Evolutionary conservation across 92 coral and sea anemone species (phyloP), one percentile per base, ranked within the genome.

Genomic region (Porites lobata): DNA sequence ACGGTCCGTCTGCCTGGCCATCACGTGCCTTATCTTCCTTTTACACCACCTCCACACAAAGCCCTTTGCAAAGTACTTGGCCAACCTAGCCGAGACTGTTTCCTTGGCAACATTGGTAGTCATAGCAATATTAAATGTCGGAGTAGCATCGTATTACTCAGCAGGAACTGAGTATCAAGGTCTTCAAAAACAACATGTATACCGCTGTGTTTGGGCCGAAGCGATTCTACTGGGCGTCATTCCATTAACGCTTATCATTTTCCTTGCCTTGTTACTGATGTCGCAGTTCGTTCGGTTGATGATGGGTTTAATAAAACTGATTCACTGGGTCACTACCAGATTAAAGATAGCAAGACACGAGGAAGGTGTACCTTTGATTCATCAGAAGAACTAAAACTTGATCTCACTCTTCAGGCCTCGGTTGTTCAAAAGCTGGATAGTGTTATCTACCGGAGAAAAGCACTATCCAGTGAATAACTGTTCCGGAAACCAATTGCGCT

Each of bases 21-120:
- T 85, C 72, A 50, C 79, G 22, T 90, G 93, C 19, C 74, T 85
- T 7, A n/a, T 86, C 18, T 77, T 85, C 54, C 76, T 90, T 17
- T 71, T 75, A 18, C 75, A 71, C 65, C 93, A 90, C 68, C 17
- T 90, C 9, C 26, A 54, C 53, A 59, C 53, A 38, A 71, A 75
- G 43, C 93, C 93, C 54, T 90, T 90, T 65, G 73, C 7, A 38
- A 74, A 86, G n/a, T 12, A 50, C 50, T 20, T 17, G 50, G 86
- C 77, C 50, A 85, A 90, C 77, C 22, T 65, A n/a, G 76, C 77
- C 2, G 93, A 90, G 59, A 63, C 93, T 20, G 67, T 86, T 63
- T 90, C 93, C 68, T 54, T 90, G 65, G 50, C 85, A 90, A 90
- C 85, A n/a, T 52, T 90, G 63, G 93, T 90, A 17, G 87, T 90